A percentile compares a stretch with the other conserved stretches of the same genome.
Evolutionary conservation across 2,888 invertebrate genomes (phyloP).

Genomic region (Cremastinae sp.): DNA sequence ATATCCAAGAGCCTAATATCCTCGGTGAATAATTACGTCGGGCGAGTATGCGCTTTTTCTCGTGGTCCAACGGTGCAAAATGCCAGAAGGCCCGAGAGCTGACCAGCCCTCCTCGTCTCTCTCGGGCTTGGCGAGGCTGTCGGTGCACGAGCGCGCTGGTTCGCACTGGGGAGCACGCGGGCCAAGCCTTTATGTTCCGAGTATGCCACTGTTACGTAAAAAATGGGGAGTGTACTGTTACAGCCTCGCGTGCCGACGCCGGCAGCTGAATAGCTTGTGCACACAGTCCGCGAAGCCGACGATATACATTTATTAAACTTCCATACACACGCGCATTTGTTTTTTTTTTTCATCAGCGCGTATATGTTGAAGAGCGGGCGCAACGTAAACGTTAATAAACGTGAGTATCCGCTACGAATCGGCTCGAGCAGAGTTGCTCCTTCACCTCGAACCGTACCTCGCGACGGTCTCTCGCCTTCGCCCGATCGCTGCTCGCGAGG

Average conservation of each 20-base stretch:
- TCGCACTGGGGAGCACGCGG: conserved; percentile 48
- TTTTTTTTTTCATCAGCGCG: conserved; percentile 2
- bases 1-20: background rate
- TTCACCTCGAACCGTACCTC: conserved; percentile 46
- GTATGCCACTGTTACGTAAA: conserved; percentile 63
- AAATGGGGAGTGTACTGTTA: conserved; percentile 62
- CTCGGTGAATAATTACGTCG: background rate
- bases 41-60: background rate
- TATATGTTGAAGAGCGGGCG: conserved; percentile 30
- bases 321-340: conserved; percentile 14
- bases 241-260: conserved; percentile 59
- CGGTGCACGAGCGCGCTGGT: conserved; percentile 23
- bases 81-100: conserved; percentile 23
- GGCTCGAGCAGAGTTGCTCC: conserved; percentile 48
- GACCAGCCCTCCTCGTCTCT: conserved; percentile 24
- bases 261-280: conserved; percentile 53
- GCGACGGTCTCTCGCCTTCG: conserved; percentile 33
- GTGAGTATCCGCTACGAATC: conserved; percentile 59
- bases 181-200: conserved; percentile 62
- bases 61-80: conserved; percentile 30
- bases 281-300: conserved; percentile 34
- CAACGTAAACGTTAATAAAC: conserved; percentile 61
- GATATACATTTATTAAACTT: conserved; percentile 8
- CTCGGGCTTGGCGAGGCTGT: conserved; percentile 21
- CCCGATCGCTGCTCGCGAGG: background rate